Percentiles rank a stretch among this genome's conserved stretches.
These are phyloP conservation scores for Gymnodraco acuticeps DNA, from an alignment of 2,797 vertebrate species.

Conservation along the genomic window DNA sequence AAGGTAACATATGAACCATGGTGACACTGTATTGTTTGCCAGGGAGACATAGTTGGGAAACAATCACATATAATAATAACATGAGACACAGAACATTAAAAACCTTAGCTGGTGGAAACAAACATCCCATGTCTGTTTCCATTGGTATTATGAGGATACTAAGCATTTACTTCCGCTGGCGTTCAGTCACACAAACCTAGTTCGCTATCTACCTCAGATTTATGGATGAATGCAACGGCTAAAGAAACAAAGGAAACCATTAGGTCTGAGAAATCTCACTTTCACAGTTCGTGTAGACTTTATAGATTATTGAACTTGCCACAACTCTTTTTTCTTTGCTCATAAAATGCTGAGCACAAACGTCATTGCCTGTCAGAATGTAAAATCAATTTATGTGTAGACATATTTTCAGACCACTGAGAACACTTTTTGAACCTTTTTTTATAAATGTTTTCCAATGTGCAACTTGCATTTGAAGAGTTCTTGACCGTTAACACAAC, in stretches of 20 bases:
- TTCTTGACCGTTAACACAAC: slow-evolving; percentile 39
- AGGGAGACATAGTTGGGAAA: slow-evolving; percentile 51
- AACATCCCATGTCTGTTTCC: slow-evolving; percentile 50
- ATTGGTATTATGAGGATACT: slow-evolving; percentile 35
- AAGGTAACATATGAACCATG: slow-evolving; percentile 66
- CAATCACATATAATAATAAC: slow-evolving; percentile 41
- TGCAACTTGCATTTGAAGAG: slow-evolving; percentile 36
- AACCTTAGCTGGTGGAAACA: slow-evolving; percentile 54
- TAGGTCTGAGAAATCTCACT: slow-evolving; percentile 29
- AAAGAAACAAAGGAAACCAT: slow-evolving; percentile 54
- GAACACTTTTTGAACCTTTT: slow-evolving; percentile 35
- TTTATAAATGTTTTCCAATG: background rate
- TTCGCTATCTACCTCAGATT: slow-evolving; percentile 37
- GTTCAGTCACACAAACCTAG: slow-evolving; percentile 41
- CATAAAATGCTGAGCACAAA: slow-evolving; percentile 11
- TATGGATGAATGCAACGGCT: slow-evolving; percentile 41
- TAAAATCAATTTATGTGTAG: slow-evolving; percentile 49
- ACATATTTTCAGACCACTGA: slow-evolving; percentile 53
- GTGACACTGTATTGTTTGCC: slow-evolving; percentile 54
- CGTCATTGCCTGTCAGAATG: slow-evolving; percentile 45
- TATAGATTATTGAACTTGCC: slow-evolving; percentile 29
- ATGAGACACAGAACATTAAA: slow-evolving; percentile 48
- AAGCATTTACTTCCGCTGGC: slow-evolving; percentile 49
- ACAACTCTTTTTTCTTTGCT: slow-evolving; percentile 20
- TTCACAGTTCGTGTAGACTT: slow-evolving; percentile 36